Evolutionary conservation across 2,888 invertebrate species (phyloP).

Genomic region (Bhutanitis thaidina): DNA sequence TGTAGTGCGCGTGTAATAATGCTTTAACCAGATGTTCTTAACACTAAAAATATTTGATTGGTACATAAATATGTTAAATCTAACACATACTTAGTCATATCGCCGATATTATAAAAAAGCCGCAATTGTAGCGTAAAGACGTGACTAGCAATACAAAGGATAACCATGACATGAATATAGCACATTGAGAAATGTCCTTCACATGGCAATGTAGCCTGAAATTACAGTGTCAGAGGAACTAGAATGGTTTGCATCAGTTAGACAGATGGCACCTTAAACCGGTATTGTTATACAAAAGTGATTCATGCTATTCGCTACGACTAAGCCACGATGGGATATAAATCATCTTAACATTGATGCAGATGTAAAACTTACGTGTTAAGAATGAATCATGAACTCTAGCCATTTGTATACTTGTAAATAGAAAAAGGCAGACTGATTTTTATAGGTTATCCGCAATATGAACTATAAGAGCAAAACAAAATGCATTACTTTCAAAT

Average conservation of each 20-base stretch:
- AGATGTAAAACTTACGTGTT: background rate
- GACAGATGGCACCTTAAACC: constrained; percentile 20
- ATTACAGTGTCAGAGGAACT: background rate
- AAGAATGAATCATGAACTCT: constrained; percentile 2
- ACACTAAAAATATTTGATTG: too few relatives aligned
- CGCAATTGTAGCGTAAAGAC: constrained; percentile 14
- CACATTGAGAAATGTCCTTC: background rate
- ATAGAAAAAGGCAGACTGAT: background rate
- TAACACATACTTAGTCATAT: background rate
- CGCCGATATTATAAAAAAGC: background rate
- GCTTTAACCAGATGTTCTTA: too few relatives aligned
- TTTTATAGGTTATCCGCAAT: too few relatives aligned
- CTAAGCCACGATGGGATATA: constrained; percentile 13
- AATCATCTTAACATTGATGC: constrained; percentile 9
- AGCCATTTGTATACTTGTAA: background rate
- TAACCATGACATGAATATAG: constrained; percentile 1
- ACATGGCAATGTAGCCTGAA: constrained; percentile 5
- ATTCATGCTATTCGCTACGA: constrained; percentile 14
- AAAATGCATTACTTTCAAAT: too few relatives aligned
- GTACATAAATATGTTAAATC: too few relatives aligned
- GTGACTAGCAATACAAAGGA: constrained; percentile 10
- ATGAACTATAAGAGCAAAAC: too few relatives aligned
- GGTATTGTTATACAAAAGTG: constrained; percentile 18
- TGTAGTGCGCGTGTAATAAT: too few relatives aligned
- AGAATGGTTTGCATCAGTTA: constrained; percentile 3